Evolutionary conservation across 2,888 invertebrate genomes (phyloP).

Genomic region (Tanypteryx hageni): DNA sequence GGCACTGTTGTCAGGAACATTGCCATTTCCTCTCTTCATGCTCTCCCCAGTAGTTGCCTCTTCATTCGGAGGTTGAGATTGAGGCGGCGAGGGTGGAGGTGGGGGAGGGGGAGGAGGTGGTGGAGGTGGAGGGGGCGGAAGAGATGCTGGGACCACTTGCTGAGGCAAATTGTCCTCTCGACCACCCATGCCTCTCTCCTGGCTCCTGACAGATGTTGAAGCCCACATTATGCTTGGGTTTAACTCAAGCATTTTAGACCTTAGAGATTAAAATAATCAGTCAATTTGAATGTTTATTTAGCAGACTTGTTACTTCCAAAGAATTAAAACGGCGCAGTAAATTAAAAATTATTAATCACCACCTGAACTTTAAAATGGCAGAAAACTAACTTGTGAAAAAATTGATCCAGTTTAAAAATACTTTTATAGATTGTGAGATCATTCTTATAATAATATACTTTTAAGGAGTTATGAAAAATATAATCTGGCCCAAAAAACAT

Average conservation of each 20-base stretch:
- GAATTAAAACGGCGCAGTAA: too few relatives aligned
- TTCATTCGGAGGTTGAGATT: slow-evolving; percentile 65
- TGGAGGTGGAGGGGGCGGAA: slow-evolving; percentile 65
- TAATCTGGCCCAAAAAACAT: too few relatives aligned
- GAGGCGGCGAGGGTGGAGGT: slow-evolving; percentile 65
- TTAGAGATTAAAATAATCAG: background rate
- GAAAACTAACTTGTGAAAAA: too few relatives aligned
- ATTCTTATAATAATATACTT: too few relatives aligned
- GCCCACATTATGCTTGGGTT: slow-evolving; percentile 45
- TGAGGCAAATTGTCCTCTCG: slow-evolving; percentile 55
- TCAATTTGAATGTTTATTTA: background rate
- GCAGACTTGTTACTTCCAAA: too few relatives aligned
- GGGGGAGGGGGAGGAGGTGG: slow-evolving; percentile 58
- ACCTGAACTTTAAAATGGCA: too few relatives aligned
- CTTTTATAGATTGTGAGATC: too few relatives aligned
- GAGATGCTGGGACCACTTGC: slow-evolving; percentile 62
- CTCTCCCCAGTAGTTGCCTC: slow-evolving; percentile 21
- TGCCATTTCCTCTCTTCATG: background rate
- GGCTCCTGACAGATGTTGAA: slow-evolving; percentile 53
- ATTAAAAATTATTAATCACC: too few relatives aligned
- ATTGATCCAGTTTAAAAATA: too few relatives aligned
- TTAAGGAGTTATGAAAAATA: too few relatives aligned
- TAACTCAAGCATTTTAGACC: slow-evolving; percentile 62
- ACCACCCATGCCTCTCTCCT: slow-evolving; percentile 47
- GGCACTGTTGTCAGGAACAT: background rate